Evolutionary conservation across 2,888 invertebrate genomes (phyloP).

Genomic region (Aspidiotus destructor): DNA sequence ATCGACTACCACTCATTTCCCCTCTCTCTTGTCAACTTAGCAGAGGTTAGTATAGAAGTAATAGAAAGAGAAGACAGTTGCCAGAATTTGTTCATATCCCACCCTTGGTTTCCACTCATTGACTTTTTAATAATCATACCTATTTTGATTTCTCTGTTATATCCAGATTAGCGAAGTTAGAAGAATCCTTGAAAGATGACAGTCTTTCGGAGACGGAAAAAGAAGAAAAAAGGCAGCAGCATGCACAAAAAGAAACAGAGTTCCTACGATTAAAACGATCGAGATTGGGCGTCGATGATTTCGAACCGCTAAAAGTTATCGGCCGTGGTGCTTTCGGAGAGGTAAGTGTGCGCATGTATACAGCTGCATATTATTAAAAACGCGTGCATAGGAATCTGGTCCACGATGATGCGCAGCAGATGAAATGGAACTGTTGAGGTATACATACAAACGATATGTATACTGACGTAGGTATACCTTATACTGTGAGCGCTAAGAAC

Average conservation of each 20-base stretch:
- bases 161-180: constrained; percentile 73
- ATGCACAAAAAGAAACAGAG: constrained; percentile 98
- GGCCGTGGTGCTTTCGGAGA: constrained; percentile 90
- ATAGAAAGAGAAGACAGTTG: too few species aligned
- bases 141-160: constrained; percentile 30
- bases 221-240: constrained; percentile 84
- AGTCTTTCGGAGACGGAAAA: constrained; percentile 89
- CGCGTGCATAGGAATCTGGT: too few species aligned
- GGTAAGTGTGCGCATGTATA: constrained; percentile 39
- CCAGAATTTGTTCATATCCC: too few species aligned
- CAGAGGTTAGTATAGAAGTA: too few species aligned
- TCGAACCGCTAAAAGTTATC: constrained; percentile 87
- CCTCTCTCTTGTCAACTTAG: too few species aligned
- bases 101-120: not conserved
- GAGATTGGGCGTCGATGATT: constrained; percentile 93
- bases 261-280: constrained; percentile 92
- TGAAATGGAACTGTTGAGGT: too few species aligned
- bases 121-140: not conserved
- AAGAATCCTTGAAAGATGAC: constrained; percentile 93
- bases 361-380: too few species aligned
- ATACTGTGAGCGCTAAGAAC: too few species aligned
- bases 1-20: too few species aligned
- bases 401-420: too few species aligned
- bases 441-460: too few species aligned
- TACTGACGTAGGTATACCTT: too few species aligned